These are phyloP conservation scores for Siniperca knerii DNA, from an alignment of 2,113 vertebrate genomes.

Conservation along the genomic window DNA sequence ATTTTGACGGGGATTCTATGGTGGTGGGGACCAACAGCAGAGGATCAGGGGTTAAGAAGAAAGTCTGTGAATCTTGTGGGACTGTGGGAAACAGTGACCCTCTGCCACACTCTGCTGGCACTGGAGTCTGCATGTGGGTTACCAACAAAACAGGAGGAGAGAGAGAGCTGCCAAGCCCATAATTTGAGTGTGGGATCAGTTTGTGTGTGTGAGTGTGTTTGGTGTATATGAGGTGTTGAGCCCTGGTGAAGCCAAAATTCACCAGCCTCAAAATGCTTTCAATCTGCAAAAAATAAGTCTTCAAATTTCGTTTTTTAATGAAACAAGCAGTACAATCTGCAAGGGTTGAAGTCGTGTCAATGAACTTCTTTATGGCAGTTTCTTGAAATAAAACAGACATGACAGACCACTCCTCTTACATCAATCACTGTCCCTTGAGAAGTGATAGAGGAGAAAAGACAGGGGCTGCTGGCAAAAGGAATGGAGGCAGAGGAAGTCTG, in stretches of 20 bases:
- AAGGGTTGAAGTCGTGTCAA: neutral
- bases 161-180: slow-evolving; percentile 68
- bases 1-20: slow-evolving; percentile 66
- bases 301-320: neutral
- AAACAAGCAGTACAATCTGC: neutral
- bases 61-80: slow-evolving; percentile 62
- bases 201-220: slow-evolving; percentile 53
- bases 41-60: slow-evolving; percentile 58
- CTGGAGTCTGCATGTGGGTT: slow-evolving; percentile 70
- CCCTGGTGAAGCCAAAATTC: slow-evolving; percentile 41
- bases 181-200: slow-evolving; percentile 63
- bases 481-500: slow-evolving; percentile 22
- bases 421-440: slow-evolving; percentile 1
- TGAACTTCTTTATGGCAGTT: slow-evolving; percentile 6
- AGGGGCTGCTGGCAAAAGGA: neutral
- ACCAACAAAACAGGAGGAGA: slow-evolving; percentile 76
- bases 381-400: slow-evolving; percentile 3
- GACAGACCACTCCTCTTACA: neutral
- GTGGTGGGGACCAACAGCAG: slow-evolving; percentile 64
- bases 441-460: neutral
- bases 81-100: slow-evolving; percentile 76
- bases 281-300: slow-evolving; percentile 13
- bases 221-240: slow-evolving; percentile 48
- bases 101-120: slow-evolving; percentile 75
- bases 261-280: slow-evolving; percentile 44